phyloP scores from a whole-genome alignment of 2,888 invertebrate species.

The Abrostola tripartita region DNA sequence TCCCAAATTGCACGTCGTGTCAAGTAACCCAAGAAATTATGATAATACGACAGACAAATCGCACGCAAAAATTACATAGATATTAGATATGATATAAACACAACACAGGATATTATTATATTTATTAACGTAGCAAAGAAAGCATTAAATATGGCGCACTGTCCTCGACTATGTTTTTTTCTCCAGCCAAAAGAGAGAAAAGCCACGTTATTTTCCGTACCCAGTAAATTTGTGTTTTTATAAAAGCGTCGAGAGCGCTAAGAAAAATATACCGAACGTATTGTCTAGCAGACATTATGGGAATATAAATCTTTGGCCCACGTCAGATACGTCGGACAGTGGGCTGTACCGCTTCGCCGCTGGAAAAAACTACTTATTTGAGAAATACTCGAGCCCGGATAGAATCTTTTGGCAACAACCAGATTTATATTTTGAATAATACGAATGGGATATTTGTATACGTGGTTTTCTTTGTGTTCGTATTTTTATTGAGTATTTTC shows the following conservation, averaged over 20 bases:
- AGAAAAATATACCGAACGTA: slow-evolving; percentile 65
- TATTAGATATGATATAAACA: slow-evolving; percentile 9
- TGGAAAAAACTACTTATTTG: slow-evolving; percentile 53
- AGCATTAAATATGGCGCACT: slow-evolving; percentile 16
- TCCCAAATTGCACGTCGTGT: too few species aligned
- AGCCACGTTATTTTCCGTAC: slow-evolving; percentile 40
- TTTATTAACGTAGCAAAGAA: slow-evolving; percentile 32
- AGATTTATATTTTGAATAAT: slow-evolving; percentile 50
- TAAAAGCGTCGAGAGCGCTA: slow-evolving; percentile 54
- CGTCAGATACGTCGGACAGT: slow-evolving; percentile 63
- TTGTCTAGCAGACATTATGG: slow-evolving; percentile 64
- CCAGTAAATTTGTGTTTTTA: slow-evolving; percentile 55
- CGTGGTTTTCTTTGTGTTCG: slow-evolving; percentile 29
- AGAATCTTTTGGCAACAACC: slow-evolving; percentile 44
- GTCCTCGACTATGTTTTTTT: slow-evolving; percentile 35
- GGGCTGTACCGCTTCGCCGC: slow-evolving; percentile 45
- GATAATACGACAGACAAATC: not conserved
- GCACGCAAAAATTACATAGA: not conserved
- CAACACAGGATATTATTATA: slow-evolving; percentile 33
- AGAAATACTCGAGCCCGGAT: slow-evolving; percentile 36
- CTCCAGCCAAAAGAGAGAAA: slow-evolving; percentile 32
- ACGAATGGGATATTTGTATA: slow-evolving; percentile 30
- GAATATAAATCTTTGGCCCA: slow-evolving; percentile 67
- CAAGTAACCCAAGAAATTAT: not conserved
- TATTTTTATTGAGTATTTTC: slow-evolving; percentile 30